A percentile compares a stretch with the other conserved stretches of the same genome.
phyloP scores from a whole-genome alignment of 2,797 vertebrate species.

The Danionella dracula region DNA sequence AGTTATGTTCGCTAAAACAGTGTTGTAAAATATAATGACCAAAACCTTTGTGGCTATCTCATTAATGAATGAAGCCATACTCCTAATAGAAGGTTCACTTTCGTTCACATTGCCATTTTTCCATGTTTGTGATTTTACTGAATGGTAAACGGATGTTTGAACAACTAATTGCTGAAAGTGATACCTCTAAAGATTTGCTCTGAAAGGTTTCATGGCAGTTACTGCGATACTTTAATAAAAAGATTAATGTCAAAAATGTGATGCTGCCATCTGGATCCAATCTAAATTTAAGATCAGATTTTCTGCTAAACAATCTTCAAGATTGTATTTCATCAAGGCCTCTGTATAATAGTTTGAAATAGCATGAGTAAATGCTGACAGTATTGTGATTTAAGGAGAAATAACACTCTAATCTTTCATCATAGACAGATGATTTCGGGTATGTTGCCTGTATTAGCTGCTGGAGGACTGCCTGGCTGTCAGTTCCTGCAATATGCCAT shows the following conservation, averaged over 20 bases:
- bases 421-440: not conserved
- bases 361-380: not conserved
- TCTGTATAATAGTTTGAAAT: not conserved
- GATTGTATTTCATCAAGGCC: no score
- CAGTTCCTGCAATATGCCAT: constrained; percentile 15
- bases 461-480: not conserved
- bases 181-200: not conserved
- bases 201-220: not conserved
- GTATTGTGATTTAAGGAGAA: not conserved
- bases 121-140: constrained; percentile 20
- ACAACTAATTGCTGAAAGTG: not conserved
- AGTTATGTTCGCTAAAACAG: constrained; percentile 29
- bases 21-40: constrained; percentile 44
- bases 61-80: constrained; percentile 16
- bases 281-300: not conserved
- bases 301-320: not conserved
- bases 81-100: not conserved
- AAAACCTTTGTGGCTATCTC: constrained; percentile 4
- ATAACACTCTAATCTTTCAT: not conserved
- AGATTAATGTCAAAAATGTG: not conserved
- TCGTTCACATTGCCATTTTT: constrained; percentile 1
- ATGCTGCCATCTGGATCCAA: no score
- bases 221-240: not conserved
- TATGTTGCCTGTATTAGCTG: not conserved
- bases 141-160: not conserved